Conservation (phyloP, 2,888 invertebrate genomes). For the Microplitis deprimator region DNA sequence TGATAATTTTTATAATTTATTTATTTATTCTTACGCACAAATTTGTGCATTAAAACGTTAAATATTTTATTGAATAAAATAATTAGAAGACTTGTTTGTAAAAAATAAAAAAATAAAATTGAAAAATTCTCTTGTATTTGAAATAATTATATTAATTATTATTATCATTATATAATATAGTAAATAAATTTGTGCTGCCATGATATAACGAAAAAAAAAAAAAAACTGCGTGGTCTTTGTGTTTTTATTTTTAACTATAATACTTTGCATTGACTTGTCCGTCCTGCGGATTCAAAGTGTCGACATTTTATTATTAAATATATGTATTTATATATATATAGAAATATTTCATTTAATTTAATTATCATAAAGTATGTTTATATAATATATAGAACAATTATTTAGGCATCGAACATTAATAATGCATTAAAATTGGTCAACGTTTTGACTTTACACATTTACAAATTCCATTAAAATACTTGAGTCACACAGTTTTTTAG, state of each 20-base stretch:
- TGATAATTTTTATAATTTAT: constrained; percentile 17
- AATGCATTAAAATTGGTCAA: background rate
- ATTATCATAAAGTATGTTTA: background rate
- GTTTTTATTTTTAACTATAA: constrained; percentile 11
- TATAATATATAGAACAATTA: constrained; percentile 8
- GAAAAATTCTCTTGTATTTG: background rate
- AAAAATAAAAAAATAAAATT: constrained; percentile 35
- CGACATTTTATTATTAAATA: background rate
- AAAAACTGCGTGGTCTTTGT: constrained; percentile 8
- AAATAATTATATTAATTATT: constrained; percentile 5
- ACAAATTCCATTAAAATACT: constrained; percentile 10
- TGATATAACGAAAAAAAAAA: constrained; percentile 19
- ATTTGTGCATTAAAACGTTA: constrained; percentile 19
- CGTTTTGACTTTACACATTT: constrained; percentile 23
- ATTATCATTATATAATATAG: constrained; percentile 11
- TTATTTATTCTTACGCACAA: constrained; percentile 21
- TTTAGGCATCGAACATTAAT: constrained; percentile 14
- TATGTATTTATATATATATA: constrained; percentile 3
- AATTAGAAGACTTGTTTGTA: constrained; percentile 21
- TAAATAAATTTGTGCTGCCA: constrained; percentile 33
- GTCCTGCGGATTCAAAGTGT: constrained; percentile 29
- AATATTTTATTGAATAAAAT: constrained; percentile 15
- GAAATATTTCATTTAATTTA: background rate
- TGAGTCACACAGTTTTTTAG: background rate
- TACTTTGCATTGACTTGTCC: constrained; percentile 2